These are phyloP conservation scores for Homarus gammarus DNA, from an alignment of 2,888 invertebrate genomes.

Conservation along the genomic window DNA sequence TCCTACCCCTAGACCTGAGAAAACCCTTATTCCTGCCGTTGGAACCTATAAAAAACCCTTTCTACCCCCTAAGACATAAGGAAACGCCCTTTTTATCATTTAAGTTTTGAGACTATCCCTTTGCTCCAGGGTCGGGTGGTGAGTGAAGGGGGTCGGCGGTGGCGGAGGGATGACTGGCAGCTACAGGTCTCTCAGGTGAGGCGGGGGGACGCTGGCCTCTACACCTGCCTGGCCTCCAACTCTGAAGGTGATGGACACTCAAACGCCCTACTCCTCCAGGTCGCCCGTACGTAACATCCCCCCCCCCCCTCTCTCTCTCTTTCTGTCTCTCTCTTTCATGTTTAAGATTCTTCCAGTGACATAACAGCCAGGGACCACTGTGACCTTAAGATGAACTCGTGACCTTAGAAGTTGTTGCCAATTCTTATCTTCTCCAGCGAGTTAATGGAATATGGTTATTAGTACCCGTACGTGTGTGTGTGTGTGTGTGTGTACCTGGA, in stretches of 20 bases:
- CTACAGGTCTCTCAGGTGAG: conserved; percentile 48
- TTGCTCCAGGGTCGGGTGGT: conserved; percentile 46
- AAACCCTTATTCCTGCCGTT: background rate
- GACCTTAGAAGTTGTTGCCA: too few species aligned
- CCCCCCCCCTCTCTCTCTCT: background rate
- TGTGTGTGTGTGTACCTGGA: too few species aligned
- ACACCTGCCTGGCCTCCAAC: conserved; percentile 75
- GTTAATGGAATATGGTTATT: too few species aligned
- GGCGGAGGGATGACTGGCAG: conserved; percentile 35
- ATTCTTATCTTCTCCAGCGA: too few species aligned
- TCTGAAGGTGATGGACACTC: conserved; percentile 73
- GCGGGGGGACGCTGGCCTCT: conserved; percentile 56
- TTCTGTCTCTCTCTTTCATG: background rate
- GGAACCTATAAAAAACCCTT: too few species aligned
- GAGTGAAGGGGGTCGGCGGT: conserved; percentile 48
- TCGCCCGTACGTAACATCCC: conserved; percentile 62
- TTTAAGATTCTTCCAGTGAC: too few species aligned
- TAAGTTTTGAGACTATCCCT: too few species aligned
- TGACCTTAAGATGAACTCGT: too few species aligned
- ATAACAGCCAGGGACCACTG: too few species aligned
- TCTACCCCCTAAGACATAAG: too few species aligned
- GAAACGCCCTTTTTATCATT: too few species aligned
- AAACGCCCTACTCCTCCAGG: conserved; percentile 63
- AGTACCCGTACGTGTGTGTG: too few species aligned
- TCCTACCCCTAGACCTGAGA: background rate